phyloP scores from a whole-genome alignment of 2,797 vertebrate species.

The Pangasius macronema region DNA sequence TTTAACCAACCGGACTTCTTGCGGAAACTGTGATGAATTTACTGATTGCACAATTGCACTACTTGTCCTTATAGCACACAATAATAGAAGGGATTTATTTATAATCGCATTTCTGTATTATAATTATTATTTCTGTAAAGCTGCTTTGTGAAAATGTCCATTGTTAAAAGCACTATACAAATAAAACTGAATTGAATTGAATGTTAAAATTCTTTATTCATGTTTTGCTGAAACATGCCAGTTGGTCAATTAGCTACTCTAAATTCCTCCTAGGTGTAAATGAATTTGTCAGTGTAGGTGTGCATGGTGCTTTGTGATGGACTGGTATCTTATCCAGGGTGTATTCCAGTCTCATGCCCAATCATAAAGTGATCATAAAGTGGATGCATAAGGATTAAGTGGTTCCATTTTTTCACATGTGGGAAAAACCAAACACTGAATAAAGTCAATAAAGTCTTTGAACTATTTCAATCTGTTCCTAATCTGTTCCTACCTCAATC shows the following conservation, averaged over 20 bases:
- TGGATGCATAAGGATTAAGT: too few relatives aligned
- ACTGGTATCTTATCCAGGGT: neutral
- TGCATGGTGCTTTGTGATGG: neutral
- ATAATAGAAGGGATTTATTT: too few relatives aligned
- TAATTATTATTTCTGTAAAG: too few relatives aligned
- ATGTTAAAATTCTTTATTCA: neutral
- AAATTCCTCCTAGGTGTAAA: neutral
- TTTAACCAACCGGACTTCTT: too few relatives aligned
- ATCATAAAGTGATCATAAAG: neutral
- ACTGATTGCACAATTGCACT: too few relatives aligned
- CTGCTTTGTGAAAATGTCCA: too few relatives aligned
- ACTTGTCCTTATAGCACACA: too few relatives aligned
- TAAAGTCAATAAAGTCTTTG: neutral
- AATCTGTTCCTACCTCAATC: neutral
- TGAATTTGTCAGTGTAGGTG: neutral
- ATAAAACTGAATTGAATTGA: too few relatives aligned
- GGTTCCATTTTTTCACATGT: neutral
- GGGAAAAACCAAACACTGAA: neutral
- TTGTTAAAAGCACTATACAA: too few relatives aligned
- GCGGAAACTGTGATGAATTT: too few relatives aligned
- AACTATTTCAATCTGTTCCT: neutral
- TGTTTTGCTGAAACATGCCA: neutral
- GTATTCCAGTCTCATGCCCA: neutral
- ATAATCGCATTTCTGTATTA: too few relatives aligned
- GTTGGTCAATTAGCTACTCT: neutral